Conservation (phyloP, 2,797 vertebrate species). For the Merluccius polli region DNA sequence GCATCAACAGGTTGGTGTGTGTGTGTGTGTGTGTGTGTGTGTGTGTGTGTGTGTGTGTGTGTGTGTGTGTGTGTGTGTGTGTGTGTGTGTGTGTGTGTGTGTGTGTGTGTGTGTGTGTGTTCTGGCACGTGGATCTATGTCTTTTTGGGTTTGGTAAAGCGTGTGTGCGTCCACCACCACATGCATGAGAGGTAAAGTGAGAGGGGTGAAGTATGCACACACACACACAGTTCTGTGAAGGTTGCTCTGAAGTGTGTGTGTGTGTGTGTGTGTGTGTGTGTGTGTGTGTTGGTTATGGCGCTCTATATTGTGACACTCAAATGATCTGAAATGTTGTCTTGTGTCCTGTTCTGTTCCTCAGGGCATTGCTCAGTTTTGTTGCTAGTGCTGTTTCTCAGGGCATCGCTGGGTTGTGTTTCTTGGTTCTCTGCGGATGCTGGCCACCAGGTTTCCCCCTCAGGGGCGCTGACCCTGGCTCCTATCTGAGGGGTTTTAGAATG, state of each 20-base stretch:
- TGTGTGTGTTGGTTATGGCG: neutral
- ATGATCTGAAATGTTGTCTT: neutral
- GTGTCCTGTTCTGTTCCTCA: neutral
- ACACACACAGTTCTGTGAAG: neutral
- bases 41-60: neutral
- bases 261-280: neutral
- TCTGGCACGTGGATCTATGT: neutral
- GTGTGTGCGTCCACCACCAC: neutral
- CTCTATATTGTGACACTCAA: neutral
- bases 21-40: neutral
- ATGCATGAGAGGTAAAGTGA: neutral
- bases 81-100: constrained; percentile 2
- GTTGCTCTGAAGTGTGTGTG: neutral
- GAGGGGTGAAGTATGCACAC: neutral
- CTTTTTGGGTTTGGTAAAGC: neutral
- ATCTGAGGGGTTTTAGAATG: no score
- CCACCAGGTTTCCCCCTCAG: no score
- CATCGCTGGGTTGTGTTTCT: no score
- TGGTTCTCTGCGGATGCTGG: no score
- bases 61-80: neutral
- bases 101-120: neutral
- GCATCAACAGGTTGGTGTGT: constrained; percentile 74
- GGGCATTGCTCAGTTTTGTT: neutral
- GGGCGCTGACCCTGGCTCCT: no score
- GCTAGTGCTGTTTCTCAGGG: no score